Conservation (phyloP, 2,113 vertebrate species). For the Aplodontia rufa region DNA sequence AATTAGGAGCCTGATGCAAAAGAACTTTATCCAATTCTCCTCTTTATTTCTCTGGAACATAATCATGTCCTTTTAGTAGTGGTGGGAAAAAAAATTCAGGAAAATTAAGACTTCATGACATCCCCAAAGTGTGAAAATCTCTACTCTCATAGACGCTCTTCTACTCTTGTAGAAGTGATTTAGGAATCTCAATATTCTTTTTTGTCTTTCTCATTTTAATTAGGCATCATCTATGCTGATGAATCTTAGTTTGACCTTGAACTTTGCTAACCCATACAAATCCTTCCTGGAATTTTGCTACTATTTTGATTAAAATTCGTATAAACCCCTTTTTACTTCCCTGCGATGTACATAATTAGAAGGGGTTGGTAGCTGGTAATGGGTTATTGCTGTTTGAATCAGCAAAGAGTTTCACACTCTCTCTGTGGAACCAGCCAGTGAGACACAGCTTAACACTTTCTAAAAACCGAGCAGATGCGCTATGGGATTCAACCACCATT, state of each 20-base stretch:
- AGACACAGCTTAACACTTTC: neutral
- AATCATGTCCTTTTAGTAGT: neutral
- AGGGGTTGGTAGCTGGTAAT: neutral
- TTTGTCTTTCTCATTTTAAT: constrained; percentile 10
- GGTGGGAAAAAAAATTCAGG: neutral
- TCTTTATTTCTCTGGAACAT: constrained; percentile 7
- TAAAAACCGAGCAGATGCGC: neutral
- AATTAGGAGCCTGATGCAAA: neutral
- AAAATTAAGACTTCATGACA: constrained; percentile 24
- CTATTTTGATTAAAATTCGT: constrained; percentile 21
- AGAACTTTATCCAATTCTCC: neutral
- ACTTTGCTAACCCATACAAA: constrained; percentile 10
- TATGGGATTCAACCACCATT: neutral
- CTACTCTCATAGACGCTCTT: neutral
- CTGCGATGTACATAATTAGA: neutral
- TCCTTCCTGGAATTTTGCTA: constrained; percentile 35
- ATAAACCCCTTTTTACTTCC: neutral
- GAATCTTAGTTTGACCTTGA: constrained; percentile 5
- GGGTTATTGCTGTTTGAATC: neutral
- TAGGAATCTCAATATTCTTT: neutral
- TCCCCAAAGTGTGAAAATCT: neutral
- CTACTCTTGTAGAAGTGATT: neutral
- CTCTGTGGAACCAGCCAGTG: neutral
- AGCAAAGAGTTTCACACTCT: neutral
- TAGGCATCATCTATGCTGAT: neutral